Evolutionary conservation across 2,888 invertebrate genomes (phyloP).

Genomic region (Scaptomyza parva): DNA sequence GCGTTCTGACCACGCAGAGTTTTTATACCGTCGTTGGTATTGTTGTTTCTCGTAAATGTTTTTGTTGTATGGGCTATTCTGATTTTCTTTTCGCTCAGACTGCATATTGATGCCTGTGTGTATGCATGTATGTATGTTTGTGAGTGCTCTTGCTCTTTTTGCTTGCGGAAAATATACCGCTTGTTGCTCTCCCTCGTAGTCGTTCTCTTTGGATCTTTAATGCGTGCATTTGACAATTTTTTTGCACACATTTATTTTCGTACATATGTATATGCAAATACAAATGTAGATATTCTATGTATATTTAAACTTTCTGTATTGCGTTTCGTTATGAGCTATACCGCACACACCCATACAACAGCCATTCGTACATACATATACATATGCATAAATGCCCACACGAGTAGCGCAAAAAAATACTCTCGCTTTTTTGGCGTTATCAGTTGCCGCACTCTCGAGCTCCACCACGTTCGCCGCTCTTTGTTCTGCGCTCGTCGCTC

Average conservation of each 20-base stretch:
- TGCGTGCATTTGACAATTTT: conserved; percentile 44
- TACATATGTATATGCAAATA: conserved; percentile 1
- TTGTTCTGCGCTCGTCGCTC: conserved; percentile 29
- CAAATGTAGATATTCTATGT: conserved; percentile 2
- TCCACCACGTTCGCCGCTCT: conserved; percentile 20
- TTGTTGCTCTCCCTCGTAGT: conserved; percentile 43
- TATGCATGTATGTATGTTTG: background rate
- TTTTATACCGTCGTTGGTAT: conserved; percentile 44
- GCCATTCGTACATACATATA: conserved; percentile 9
- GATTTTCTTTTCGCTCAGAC: conserved; percentile 67
- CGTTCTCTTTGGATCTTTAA: conserved; percentile 37
- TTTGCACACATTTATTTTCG: conserved; percentile 27
- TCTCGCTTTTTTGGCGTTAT: conserved; percentile 75
- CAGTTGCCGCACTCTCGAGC: conserved; percentile 53
- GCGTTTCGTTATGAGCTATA: conserved; percentile 29
- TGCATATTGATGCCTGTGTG: conserved; percentile 28
- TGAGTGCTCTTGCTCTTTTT: conserved; percentile 32
- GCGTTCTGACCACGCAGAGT: conserved; percentile 67
- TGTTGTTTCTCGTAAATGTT: conserved; percentile 56
- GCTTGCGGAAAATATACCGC: conserved; percentile 44
- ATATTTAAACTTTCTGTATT: conserved; percentile 27
- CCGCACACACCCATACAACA: conserved; percentile 22
- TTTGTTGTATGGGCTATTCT: conserved; percentile 69
- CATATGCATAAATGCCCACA: conserved; percentile 1
- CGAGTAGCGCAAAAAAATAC: conserved; percentile 46